These are phyloP conservation scores for Elgonia sp. DNA, from an alignment of 2,888 invertebrate genomes.

Conservation along the genomic window DNA sequence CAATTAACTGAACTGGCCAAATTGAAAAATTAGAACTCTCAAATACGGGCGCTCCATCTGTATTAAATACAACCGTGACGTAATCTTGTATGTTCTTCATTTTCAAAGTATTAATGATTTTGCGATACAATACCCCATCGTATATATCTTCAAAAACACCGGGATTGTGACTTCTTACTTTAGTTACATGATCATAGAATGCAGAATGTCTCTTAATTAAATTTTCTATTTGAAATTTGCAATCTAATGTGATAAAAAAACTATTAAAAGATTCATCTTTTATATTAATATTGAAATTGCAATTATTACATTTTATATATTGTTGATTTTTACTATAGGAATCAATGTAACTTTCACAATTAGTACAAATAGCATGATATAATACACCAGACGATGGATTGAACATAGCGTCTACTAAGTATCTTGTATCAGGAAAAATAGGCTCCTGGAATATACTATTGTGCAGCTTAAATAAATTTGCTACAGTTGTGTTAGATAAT, in stretches of 20 bases:
- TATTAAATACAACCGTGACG: background rate
- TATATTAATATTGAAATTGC: background rate
- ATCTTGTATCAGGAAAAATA: slow-evolving; percentile 29
- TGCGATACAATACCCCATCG: background rate
- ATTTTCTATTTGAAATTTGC: background rate
- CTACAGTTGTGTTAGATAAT: background rate
- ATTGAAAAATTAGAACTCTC: slow-evolving; percentile 12
- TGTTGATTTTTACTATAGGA: no score
- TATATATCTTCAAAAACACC: background rate
- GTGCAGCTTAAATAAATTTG: slow-evolving; percentile 19
- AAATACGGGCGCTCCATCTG: slow-evolving; percentile 23
- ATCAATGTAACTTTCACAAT: slow-evolving; percentile 18
- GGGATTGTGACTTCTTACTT: background rate
- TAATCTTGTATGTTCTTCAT: background rate
- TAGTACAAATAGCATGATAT: slow-evolving; percentile 6
- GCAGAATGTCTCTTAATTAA: background rate
- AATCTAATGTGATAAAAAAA: background rate
- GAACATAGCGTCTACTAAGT: slow-evolving; percentile 18
- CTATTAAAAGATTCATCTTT: background rate
- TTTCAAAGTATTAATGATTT: background rate
- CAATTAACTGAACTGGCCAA: slow-evolving; percentile 14
- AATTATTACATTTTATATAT: background rate
- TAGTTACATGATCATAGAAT: background rate
- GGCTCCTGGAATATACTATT: slow-evolving; percentile 12
- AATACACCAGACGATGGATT: background rate